Base-by-base conservation (phyloP, 2,888 invertebrate species). In the Allacma fusca region DNA sequence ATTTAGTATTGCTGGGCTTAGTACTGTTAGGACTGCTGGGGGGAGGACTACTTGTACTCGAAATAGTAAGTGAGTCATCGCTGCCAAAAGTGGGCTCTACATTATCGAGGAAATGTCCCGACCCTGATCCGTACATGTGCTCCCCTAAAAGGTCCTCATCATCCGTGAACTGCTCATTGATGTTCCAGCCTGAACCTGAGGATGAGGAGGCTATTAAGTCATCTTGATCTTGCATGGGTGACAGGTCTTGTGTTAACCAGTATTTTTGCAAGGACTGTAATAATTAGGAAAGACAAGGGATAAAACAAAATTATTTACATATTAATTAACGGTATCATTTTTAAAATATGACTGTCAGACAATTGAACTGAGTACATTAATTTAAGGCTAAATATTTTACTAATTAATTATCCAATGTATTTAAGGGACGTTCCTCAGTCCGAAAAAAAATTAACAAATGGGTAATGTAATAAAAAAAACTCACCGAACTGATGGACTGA, bases 261-360 rank as follows among this genome's bases (percentile, higher is more conserved):
- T 77, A 71, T 64, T 77, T 71, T 21, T 72, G 71, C 50, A 72
- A 21, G 24, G 64, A 62, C 76, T 76, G 71, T 26, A 70, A n/a
- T 19, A 12, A 23, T 70, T 21, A 70, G 21, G 43, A 2, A n/a
- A 50, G 16, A 50, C n/a, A 19, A 13, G 40, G 5, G 13, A 40
- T 50, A 9, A 50, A 16, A 7, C 34, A 34, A 34, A 34, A 34
- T n/a, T n/a, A n/a, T n/a, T n/a, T n/a, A 34, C 34, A 34, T 34
- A 34, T 34, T 34, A 34, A n/a, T n/a, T n/a, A n/a, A n/a, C n/a
- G n/a, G n/a, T n/a, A n/a, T n/a, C n/a, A n/a, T n/a, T n/a, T n/a
- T n/a, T n/a, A n/a, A n/a, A n/a, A n/a, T n/a, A n/a, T n/a, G n/a
- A n/a, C n/a, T n/a, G n/a, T n/a, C n/a, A n/a, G n/a, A n/a, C n/a